Conservation (phyloP, 2,113 vertebrate genomes). For the Ammospiza caudacuta region DNA sequence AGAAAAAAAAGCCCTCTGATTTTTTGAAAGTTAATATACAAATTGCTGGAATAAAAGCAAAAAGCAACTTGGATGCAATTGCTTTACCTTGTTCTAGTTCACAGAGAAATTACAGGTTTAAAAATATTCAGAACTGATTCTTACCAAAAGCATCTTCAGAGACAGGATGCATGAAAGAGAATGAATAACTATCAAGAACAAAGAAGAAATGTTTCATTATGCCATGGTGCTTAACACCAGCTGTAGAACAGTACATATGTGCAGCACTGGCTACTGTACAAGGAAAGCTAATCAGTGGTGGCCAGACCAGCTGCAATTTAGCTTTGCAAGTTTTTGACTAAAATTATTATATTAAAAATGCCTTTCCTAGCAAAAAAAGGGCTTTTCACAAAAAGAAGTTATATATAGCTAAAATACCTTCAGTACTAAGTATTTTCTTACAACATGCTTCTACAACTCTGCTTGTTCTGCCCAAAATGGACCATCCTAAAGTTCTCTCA, state of each 20-base stretch:
- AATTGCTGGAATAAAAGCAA: not conserved
- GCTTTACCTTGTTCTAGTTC: not conserved
- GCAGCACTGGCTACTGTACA: not conserved
- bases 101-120: not conserved
- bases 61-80: not conserved
- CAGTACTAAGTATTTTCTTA: not conserved
- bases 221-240: not conserved
- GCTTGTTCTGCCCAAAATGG: not conserved
- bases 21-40: not conserved
- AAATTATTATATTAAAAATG: not conserved
- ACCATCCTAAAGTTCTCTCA: not conserved
- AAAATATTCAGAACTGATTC: not conserved
- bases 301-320: not conserved
- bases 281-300: not conserved
- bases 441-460: not conserved
- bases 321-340: not conserved
- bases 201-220: not conserved
- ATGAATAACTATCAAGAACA: not conserved
- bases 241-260: not conserved
- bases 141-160: not conserved
- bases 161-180: not conserved
- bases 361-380: not conserved
- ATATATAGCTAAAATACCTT: not conserved
- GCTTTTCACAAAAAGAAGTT: not conserved
- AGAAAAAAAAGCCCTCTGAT: accelerated